phyloP scores from a whole-genome alignment of 2,113 vertebrate genomes.

The Meles meles region DNA sequence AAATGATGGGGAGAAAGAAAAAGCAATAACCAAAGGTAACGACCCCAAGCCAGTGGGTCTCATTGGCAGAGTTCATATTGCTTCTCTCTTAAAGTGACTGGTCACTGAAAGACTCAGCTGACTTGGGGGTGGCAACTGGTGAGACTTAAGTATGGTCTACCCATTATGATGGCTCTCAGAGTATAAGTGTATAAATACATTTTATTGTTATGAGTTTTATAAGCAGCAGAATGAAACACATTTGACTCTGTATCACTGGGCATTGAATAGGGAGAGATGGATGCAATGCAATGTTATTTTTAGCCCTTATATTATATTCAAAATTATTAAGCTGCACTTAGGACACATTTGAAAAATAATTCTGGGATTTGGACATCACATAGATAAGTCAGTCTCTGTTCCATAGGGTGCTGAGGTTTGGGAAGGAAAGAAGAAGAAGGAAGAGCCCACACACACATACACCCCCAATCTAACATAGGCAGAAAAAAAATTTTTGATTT shows the following conservation, averaged over 20 bases:
- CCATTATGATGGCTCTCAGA: neutral
- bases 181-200: neutral
- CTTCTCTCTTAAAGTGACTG: neutral
- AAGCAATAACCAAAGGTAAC: neutral
- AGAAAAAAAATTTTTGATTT: neutral
- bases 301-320: neutral
- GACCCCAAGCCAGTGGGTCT: neutral
- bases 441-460: neutral
- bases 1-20: neutral
- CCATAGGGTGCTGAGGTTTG: neutral
- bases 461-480: neutral
- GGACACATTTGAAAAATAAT: neutral
- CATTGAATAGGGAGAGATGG: neutral
- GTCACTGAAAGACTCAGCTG: neutral
- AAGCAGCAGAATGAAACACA: neutral
- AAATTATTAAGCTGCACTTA: neutral
- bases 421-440: neutral
- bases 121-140: rapidly evolving
- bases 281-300: neutral
- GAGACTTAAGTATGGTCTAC: neutral
- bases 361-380: neutral
- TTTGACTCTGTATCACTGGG: neutral
- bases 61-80: neutral
- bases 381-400: neutral
- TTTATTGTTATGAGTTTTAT: neutral